Conservation (phyloP, 2,888 invertebrate genomes). For the Sturmia bella region DNA sequence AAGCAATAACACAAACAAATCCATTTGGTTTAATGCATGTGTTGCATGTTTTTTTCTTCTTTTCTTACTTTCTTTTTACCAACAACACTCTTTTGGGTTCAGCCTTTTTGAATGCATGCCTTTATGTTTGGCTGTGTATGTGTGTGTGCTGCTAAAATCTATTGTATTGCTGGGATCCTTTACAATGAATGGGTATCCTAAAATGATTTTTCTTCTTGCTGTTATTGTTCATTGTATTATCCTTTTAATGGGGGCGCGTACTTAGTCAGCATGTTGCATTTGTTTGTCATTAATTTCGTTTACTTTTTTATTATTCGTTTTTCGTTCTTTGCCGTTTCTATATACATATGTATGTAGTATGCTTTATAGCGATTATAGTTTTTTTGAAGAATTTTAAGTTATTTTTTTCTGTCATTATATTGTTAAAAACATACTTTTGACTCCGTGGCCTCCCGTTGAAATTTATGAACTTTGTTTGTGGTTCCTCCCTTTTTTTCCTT, state of each 20-base stretch:
- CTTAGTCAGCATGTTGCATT: constrained; percentile 69
- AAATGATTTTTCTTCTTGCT: constrained; percentile 60
- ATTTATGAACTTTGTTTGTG: constrained; percentile 12
- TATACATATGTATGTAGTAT: constrained; percentile 11
- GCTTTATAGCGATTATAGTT: constrained; percentile 21
- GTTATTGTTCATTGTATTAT: constrained; percentile 52
- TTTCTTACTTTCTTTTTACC: constrained; percentile 23
- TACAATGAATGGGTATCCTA: constrained; percentile 68
- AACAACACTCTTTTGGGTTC: constrained; percentile 38
- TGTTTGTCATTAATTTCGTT: constrained; percentile 68
- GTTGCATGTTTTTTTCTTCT: constrained; percentile 54
- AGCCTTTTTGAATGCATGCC: constrained; percentile 12
- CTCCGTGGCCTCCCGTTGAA: constrained; percentile 32
- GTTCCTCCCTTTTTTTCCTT: constrained; percentile 5
- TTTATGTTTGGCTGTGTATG: not conserved
- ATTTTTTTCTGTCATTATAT: not conserved
- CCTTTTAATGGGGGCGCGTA: constrained; percentile 67
- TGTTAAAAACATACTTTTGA: constrained; percentile 41
- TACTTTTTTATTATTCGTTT: constrained; percentile 43
- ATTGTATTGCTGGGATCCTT: constrained; percentile 61
- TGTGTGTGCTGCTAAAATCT: constrained; percentile 40
- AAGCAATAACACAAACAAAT: constrained; percentile 11
- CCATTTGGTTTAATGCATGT: constrained; percentile 67
- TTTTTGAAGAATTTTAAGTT: constrained; percentile 38
- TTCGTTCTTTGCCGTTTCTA: constrained; percentile 21